A percentile compares a stretch with the other conserved stretches of the same genome.
Evolutionary conservation across 1,140 invertebrate species (phyloP).

Genomic region (Drosophila prosaltans): DNA sequence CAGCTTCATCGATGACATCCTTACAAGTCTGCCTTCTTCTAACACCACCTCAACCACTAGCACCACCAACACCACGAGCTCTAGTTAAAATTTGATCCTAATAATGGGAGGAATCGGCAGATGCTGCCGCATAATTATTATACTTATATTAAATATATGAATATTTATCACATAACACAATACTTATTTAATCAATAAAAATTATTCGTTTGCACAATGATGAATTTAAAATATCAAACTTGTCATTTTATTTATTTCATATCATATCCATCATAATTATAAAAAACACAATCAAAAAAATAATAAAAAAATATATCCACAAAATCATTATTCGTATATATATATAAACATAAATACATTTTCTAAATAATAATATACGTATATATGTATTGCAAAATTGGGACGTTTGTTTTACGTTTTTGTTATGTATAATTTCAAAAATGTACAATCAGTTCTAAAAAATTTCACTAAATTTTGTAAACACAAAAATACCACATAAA

Average conservation of each 20-base stretch:
- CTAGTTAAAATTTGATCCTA: slow-evolving; percentile 62
- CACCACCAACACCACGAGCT: slow-evolving; percentile 48
- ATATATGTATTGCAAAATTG: slow-evolving; percentile 66
- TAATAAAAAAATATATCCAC: slow-evolving; percentile 43
- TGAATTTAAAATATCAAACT: slow-evolving; percentile 28
- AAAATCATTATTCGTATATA: slow-evolving; percentile 25
- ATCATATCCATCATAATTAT: slow-evolving; percentile 40
- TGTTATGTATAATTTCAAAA: slow-evolving; percentile 39
- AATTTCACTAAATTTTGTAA: slow-evolving; percentile 61
- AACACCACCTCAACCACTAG: slow-evolving; percentile 8
- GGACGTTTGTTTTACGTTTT: slow-evolving; percentile 42
- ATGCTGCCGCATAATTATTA: slow-evolving; percentile 32
- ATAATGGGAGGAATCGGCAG: slow-evolving; percentile 17
- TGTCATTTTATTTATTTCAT: slow-evolving; percentile 21
- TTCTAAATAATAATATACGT: slow-evolving; percentile 34
- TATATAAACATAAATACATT: slow-evolving; percentile 43
- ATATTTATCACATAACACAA: slow-evolving; percentile 64
- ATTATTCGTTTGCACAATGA: slow-evolving; percentile 79
- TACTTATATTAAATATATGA: slow-evolving; percentile 46
- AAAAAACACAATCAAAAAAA: slow-evolving; percentile 37
- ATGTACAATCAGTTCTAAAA: slow-evolving; percentile 69
- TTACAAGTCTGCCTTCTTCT: slow-evolving; percentile 66
- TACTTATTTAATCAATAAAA: slow-evolving; percentile 76
- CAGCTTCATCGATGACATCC: slow-evolving; percentile 71
- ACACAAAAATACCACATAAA: slow-evolving; percentile 47